Base-by-base conservation (phyloP, 2,113 vertebrate species). In the Spheniscus mendiculus region DNA sequence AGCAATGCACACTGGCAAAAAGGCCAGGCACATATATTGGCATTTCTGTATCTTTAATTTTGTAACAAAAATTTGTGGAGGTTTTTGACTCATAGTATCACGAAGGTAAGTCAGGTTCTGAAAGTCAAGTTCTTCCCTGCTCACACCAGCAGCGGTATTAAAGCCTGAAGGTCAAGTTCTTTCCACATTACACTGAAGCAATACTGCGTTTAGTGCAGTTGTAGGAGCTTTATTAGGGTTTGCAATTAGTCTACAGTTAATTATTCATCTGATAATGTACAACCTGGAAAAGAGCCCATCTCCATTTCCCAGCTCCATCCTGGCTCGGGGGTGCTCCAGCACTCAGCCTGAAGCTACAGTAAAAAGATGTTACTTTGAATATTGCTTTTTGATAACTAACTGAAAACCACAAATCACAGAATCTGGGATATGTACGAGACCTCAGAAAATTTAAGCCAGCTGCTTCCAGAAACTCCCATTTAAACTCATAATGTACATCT, bases 221-320 rank as follows among this genome's bases (percentile, higher is more conserved):
- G 67, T 19, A 73, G 62, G 34, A 92, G 71, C 87, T 82, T 91
- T 87, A 97, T 91, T 84, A 96, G 89, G 83, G 79, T 91, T 29
- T 93, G 73, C 83, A 93, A 97, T 97, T 91, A 97, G 73, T 55
- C 83, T 73, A 23, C 49, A 85, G 87, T 95, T 95, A 96, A 97
- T 97, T 97, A 96, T 96, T 97, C 86, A 95, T 96, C 86, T 87
- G 90, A 96, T 96, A 95, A 84, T 76, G 95, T 25, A 74, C 40
- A 84, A 65, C 21, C 69, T 95, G 96, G 90, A 96, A n/a, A 59
- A 87, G 53, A 94, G 93, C 89, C 96, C 26, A 74, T 74, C 86
- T 92, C 76, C 10, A 30, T 70, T 82, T 95, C 59, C 59, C 73
- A 87, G 78, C 84, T 61, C 78, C 5, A 3, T 61, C 73, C 95